phyloP scores from a whole-genome alignment of 2,113 vertebrate genomes.

The Cyphomyrus plagiostoma region DNA sequence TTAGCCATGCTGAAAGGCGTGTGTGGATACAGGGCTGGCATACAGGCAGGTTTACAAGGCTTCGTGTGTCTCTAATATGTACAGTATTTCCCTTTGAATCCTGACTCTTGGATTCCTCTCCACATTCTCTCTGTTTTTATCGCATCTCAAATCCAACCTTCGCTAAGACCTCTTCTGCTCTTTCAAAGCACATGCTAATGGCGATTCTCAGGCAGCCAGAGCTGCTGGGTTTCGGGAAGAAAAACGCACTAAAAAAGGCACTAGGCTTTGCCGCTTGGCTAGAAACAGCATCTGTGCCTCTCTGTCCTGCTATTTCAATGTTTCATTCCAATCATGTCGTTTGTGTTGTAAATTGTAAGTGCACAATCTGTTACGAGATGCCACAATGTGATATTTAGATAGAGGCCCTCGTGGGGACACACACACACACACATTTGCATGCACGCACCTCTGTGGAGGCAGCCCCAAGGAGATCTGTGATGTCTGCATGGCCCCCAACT shows the following conservation, averaged over 20 bases:
- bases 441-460: neutral
- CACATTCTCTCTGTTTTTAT: conserved; percentile 25
- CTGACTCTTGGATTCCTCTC: neutral
- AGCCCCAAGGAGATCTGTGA: neutral
- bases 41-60: conserved; percentile 33
- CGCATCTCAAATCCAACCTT: conserved; percentile 25
- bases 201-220: neutral
- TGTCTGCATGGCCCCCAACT: neutral
- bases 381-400: conserved; percentile 5
- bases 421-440: neutral
- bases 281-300: conserved; percentile 22
- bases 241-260: neutral
- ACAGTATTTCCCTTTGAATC: conserved; percentile 19
- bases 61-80: conserved; percentile 33
- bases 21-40: conserved; percentile 36
- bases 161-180: conserved; percentile 26
- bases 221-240: neutral
- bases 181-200: conserved; percentile 39
- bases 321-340: neutral
- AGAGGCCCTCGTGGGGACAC: neutral
- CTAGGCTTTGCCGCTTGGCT: neutral
- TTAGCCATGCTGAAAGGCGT: conserved; percentile 28
- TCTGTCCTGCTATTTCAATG: conserved; percentile 16
- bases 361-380: conserved; percentile 18
- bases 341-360: neutral